Conservation (phyloP, 2,113 vertebrate genomes). For the Anarhynchus alexandrinus region DNA sequence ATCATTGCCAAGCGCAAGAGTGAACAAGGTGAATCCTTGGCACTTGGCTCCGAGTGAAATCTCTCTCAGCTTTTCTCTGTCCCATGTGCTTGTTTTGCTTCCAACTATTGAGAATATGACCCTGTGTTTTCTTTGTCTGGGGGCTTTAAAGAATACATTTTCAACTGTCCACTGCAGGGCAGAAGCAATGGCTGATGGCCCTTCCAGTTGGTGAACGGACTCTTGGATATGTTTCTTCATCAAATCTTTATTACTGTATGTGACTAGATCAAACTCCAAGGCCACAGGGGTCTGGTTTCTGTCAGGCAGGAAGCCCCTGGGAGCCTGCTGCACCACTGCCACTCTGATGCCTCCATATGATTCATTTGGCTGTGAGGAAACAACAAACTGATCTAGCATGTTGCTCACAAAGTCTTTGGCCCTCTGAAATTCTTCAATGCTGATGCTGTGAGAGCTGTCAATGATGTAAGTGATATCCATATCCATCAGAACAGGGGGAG, state of each 20-base stretch:
- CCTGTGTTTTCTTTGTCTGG: constrained; percentile 57
- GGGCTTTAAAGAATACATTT: constrained; percentile 70
- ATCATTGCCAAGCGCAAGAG: constrained; percentile 70
- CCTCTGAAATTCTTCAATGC: constrained; percentile 67
- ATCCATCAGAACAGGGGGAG: constrained; percentile 58
- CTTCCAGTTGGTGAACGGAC: constrained; percentile 64
- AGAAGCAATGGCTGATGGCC: constrained; percentile 69
- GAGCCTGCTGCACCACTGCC: constrained; percentile 77
- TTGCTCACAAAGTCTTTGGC: constrained; percentile 76
- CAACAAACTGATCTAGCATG: constrained; percentile 74
- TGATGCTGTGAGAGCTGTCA: constrained; percentile 79
- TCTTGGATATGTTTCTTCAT: constrained; percentile 77
- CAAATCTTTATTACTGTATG: constrained; percentile 21
- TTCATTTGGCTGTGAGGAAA: constrained; percentile 63
- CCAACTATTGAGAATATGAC: constrained; percentile 77
- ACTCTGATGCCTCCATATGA: constrained; percentile 59
- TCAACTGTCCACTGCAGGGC: constrained; percentile 77
- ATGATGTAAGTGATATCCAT: constrained; percentile 81
- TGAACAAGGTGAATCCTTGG: constrained; percentile 80
- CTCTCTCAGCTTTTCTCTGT: constrained; percentile 70
- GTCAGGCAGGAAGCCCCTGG: constrained; percentile 42
- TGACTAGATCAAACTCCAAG: constrained; percentile 76
- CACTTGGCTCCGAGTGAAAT: constrained; percentile 79
- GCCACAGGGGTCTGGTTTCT: constrained; percentile 30
- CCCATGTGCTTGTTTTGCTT: constrained; percentile 71